These are phyloP conservation scores for Ochlodes sylvanus DNA, from an alignment of 2,888 invertebrate species.

Conservation along the genomic window DNA sequence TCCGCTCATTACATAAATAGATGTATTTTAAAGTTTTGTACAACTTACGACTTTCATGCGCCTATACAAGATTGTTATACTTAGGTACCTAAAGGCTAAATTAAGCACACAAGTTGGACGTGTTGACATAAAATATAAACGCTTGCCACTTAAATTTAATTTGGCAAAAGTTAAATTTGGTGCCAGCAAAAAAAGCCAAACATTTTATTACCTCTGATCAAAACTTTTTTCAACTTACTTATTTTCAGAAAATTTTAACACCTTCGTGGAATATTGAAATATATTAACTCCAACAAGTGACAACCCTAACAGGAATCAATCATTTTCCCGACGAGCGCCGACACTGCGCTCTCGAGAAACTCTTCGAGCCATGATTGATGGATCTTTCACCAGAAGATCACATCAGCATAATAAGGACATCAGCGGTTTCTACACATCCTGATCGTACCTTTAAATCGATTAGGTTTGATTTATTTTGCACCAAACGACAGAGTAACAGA, in stretches of 20 bases:
- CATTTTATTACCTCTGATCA: no score
- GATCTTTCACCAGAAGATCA: neutral
- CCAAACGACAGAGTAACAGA: no score
- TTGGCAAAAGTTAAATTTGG: no score
- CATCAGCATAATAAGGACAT: conserved; percentile 16
- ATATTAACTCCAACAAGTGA: neutral
- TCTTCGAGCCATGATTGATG: conserved; percentile 13
- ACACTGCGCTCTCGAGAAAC: neutral
- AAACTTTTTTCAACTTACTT: neutral
- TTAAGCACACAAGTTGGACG: no score
- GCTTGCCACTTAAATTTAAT: no score
- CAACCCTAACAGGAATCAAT: conserved; percentile 13
- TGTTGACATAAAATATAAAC: no score
- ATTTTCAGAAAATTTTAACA: neutral
- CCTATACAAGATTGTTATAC: no score
- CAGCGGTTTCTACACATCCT: neutral
- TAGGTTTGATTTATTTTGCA: neutral
- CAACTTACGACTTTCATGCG: no score
- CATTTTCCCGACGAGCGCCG: neutral
- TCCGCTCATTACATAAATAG: no score
- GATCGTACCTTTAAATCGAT: neutral
- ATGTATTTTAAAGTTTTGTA: no score
- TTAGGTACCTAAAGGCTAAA: no score
- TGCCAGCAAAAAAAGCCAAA: no score
- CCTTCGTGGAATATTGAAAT: neutral